Conservation (phyloP, 2,888 invertebrate species). For the Netelia virgata region DNA sequence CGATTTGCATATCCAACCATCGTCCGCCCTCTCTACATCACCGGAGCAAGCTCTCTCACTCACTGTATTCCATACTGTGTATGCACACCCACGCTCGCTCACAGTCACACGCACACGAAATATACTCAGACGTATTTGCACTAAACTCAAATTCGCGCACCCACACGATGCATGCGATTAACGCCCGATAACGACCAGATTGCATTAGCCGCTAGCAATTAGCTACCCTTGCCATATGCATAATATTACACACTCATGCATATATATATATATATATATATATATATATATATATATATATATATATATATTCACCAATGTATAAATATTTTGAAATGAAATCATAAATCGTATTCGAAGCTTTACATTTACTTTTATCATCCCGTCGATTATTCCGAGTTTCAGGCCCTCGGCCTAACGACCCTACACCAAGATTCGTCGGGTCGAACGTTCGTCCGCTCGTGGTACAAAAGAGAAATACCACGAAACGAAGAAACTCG, state of each 20-base stretch:
- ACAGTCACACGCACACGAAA: neutral
- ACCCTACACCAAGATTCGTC: constrained; percentile 43
- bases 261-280: constrained; percentile 55
- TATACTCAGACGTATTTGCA: constrained; percentile 25
- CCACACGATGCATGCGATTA: constrained; percentile 72
- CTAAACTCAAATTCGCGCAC: constrained; percentile 66
- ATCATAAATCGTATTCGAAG: constrained; percentile 35
- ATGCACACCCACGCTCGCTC: constrained; percentile 13
- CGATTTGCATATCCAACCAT: constrained; percentile 65
- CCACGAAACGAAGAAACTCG: neutral
- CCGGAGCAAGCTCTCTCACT: constrained; percentile 27
- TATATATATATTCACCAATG: constrained; percentile 72
- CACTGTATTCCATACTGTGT: constrained; percentile 17
- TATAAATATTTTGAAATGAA: constrained; percentile 79
- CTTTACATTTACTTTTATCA: constrained; percentile 33
- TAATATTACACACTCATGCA: constrained; percentile 32
- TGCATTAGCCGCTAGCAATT: constrained; percentile 66
- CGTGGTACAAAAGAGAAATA: constrained; percentile 23
- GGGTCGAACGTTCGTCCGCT: constrained; percentile 24
- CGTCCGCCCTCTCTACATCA: constrained; percentile 43
- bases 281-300: constrained; percentile 52
- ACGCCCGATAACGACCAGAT: constrained; percentile 69
- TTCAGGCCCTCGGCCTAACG: constrained; percentile 43
- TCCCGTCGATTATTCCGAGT: constrained; percentile 1
- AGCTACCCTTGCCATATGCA: constrained; percentile 58